These are phyloP conservation scores for Mycteria americana DNA, from an alignment of 2,797 vertebrate species.

Conservation along the genomic window DNA sequence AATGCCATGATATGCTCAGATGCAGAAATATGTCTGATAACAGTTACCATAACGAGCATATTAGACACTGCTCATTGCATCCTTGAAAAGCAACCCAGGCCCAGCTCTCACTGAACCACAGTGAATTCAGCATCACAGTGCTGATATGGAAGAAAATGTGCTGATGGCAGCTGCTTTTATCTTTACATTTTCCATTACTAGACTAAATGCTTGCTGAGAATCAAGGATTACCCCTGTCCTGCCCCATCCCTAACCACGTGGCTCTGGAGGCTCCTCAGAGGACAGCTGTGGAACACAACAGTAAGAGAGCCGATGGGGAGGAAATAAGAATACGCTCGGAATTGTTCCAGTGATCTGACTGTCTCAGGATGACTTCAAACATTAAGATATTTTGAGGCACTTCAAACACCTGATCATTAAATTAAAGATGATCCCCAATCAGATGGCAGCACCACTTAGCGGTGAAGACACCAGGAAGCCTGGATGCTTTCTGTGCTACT, in stretches of 20 bases:
- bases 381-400: background rate
- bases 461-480: background rate
- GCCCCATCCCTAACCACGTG: background rate
- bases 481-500: background rate
- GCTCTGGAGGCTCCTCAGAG: background rate
- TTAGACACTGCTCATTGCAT: constrained; percentile 11
- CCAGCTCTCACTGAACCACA: background rate
- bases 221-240: background rate
- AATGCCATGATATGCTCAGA: background rate
- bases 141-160: background rate
- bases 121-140: background rate
- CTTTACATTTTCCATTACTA: background rate
- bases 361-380: background rate
- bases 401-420: background rate
- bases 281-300: background rate
- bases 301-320: background rate
- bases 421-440: background rate
- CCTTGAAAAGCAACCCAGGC: background rate
- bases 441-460: background rate
- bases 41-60: background rate
- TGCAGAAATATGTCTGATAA: constrained; percentile 10
- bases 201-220: background rate
- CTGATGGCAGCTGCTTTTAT: background rate
- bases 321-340: background rate
- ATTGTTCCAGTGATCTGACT: background rate